phyloP scores from a whole-genome alignment of 2,888 invertebrate genomes.

The Dasysyrphus tricinctus region DNA sequence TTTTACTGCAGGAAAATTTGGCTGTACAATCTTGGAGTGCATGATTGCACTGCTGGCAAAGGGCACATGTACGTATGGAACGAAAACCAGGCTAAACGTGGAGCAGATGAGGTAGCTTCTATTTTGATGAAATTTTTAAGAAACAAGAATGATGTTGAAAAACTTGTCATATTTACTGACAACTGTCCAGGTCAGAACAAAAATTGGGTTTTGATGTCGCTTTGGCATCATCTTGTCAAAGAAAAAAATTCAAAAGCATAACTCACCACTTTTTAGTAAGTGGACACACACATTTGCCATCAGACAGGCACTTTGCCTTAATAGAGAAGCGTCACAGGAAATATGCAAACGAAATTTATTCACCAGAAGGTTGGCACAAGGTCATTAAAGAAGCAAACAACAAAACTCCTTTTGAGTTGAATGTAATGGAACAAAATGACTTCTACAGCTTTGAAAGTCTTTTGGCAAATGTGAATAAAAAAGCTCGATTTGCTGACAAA shows the following conservation, averaged over 20 bases:
- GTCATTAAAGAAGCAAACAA: conserved; percentile 32
- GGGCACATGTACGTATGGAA: conserved; percentile 32
- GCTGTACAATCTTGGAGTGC: conserved; percentile 36
- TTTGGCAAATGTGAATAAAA: conserved; percentile 21
- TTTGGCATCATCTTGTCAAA: conserved; percentile 19
- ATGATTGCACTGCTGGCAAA: conserved; percentile 31
- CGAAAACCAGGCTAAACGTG: conserved; percentile 25
- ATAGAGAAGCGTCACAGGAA: conserved; percentile 20
- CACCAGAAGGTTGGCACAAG: too few species aligned
- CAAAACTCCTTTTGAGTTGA: conserved; percentile 18
- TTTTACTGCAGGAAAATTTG: conserved; percentile 53
- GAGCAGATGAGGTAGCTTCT: conserved; percentile 42
- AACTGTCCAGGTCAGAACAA: conserved; percentile 46
- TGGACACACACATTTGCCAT: conserved; percentile 25
- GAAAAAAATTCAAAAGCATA: conserved; percentile 15
- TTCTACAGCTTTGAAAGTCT: conserved; percentile 19
- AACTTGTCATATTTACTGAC: conserved; percentile 53
- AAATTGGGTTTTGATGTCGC: conserved; percentile 31
- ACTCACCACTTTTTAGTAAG: conserved; percentile 30
- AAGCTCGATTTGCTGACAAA: conserved; percentile 5
- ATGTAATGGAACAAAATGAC: conserved; percentile 22
- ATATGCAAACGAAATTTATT: conserved; percentile 32
- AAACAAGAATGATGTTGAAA: conserved; percentile 29
- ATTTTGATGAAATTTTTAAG: conserved; percentile 35
- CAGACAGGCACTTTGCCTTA: conserved; percentile 17